Evolutionary conservation across 2,113 vertebrate species (phyloP).

Genomic region (Litocranius walleri): DNA sequence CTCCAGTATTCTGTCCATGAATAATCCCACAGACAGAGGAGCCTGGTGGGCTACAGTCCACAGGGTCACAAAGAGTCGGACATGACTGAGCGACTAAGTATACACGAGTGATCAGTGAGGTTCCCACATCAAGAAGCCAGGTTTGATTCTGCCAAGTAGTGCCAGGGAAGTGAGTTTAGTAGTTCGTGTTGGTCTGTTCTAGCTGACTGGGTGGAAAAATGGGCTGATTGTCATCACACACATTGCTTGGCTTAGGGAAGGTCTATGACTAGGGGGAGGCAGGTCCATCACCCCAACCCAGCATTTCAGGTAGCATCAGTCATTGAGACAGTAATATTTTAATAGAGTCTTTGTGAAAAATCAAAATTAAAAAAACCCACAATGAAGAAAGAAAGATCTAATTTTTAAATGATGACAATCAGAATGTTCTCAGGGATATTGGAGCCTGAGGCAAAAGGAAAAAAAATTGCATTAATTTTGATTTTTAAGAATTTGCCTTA

Average conservation of each 20-base stretch:
- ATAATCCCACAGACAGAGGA: neutral
- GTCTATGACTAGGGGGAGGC: neutral
- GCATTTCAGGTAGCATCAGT: neutral
- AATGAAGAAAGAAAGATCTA: neutral
- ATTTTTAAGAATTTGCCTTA: neutral
- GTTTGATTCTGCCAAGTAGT: neutral
- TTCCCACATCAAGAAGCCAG: neutral
- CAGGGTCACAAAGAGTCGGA: neutral
- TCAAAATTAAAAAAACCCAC: neutral
- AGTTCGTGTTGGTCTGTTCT: neutral
- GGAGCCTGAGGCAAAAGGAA: neutral
- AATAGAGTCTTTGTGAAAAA: neutral
- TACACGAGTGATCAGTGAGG: neutral
- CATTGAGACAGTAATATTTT: neutral
- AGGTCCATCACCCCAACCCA: neutral
- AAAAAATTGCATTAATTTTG: neutral
- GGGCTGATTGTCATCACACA: neutral
- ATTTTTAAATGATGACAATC: neutral
- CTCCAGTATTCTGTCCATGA: neutral
- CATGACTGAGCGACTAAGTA: neutral
- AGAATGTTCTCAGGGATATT: neutral
- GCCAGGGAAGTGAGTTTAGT: neutral
- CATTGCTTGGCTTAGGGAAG: neutral
- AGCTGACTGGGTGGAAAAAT: neutral
- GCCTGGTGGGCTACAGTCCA: neutral